These are phyloP conservation scores for Parnassius glacialis DNA, from an alignment of 2,888 invertebrate genomes.

Conservation along the genomic window DNA sequence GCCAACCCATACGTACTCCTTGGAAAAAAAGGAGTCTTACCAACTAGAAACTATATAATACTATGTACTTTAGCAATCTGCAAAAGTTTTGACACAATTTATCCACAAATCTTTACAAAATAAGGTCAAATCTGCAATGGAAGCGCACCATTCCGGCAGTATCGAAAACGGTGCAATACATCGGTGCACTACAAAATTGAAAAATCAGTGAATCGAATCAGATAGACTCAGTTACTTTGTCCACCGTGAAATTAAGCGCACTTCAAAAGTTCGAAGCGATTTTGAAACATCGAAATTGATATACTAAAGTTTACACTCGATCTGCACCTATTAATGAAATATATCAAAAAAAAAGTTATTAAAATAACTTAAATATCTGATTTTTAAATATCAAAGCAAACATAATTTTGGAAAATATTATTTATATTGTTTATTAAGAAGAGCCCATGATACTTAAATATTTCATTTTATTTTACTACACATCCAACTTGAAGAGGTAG, in stretches of 20 bases:
- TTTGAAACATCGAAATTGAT: constrained; percentile 12
- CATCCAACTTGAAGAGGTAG: no score
- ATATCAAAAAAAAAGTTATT: background rate
- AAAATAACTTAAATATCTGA: no score
- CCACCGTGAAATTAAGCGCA: constrained; percentile 28
- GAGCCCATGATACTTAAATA: no score
- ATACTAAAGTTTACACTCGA: background rate
- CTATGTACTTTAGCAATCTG: no score
- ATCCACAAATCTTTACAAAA: constrained; percentile 8
- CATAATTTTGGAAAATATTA: no score
- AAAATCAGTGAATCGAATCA: constrained; percentile 26
- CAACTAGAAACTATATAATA: no score
- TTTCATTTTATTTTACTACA: no score
- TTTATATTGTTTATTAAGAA: no score
- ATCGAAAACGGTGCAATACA: constrained; percentile 24
- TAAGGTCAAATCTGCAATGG: constrained; percentile 1
- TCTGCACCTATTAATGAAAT: background rate
- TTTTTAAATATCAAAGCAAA: background rate
- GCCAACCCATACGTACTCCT: no score
- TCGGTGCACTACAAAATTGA: constrained; percentile 25
- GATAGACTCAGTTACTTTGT: constrained; percentile 26
- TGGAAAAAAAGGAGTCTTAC: background rate
- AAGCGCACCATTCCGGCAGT: constrained; percentile 10
- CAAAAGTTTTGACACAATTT: background rate
- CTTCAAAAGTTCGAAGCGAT: constrained; percentile 22